Percentiles rank a stretch among this genome's conserved stretches.
Evolutionary conservation across 2,888 invertebrate genomes (phyloP).

Genomic region (Hirtodrosophila alboralis): DNA sequence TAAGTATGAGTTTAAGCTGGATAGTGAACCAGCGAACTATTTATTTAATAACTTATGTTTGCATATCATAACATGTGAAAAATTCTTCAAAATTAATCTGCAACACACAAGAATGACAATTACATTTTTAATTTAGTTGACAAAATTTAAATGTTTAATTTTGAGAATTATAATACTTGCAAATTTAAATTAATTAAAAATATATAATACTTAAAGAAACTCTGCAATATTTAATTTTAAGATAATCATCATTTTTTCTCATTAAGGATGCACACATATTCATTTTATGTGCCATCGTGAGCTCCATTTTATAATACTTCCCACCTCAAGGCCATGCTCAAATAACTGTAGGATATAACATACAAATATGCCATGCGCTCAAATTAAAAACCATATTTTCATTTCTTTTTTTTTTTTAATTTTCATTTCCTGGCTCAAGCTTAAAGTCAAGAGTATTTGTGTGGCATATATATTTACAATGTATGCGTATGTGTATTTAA

Average conservation of each 20-base stretch:
- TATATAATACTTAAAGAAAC: background rate
- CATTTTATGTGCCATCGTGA: constrained; percentile 6
- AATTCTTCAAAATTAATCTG: no score
- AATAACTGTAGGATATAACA: constrained; percentile 29
- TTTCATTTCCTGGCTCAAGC: background rate
- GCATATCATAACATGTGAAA: no score
- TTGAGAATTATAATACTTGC: no score
- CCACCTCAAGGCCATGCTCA: background rate
- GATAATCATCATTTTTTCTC: constrained; percentile 2
- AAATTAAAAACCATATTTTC: constrained; percentile 51
- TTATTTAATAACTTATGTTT: no score
- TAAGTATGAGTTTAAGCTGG: no score
- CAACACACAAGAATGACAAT: no score
- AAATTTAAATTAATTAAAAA: no score
- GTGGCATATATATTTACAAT: constrained; percentile 11
- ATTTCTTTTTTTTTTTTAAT: constrained; percentile 3
- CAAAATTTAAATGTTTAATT: no score
- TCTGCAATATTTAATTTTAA: background rate
- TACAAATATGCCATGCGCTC: constrained; percentile 11
- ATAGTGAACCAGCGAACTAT: no score
- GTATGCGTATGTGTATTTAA: constrained; percentile 20
- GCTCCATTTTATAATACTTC: background rate
- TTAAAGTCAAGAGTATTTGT: constrained; percentile 40
- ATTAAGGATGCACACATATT: background rate
- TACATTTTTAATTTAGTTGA: no score